Percentiles rank a stretch among this genome's conserved stretches.
These are phyloP conservation scores for Nephrotoma flavescens DNA, from an alignment of 2,888 invertebrate genomes.

Conservation along the genomic window DNA sequence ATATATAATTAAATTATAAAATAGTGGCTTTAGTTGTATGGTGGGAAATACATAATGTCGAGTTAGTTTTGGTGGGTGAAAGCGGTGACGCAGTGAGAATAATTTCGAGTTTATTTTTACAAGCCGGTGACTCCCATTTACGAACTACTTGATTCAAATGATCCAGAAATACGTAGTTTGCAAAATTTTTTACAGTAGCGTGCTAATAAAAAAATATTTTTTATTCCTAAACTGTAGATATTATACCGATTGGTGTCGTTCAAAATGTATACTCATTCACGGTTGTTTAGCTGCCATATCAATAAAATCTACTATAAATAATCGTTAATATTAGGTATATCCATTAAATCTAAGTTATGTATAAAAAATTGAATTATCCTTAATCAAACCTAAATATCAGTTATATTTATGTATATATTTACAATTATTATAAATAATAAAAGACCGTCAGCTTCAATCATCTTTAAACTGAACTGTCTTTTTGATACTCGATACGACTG, in stretches of 20 bases:
- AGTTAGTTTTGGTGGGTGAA: no score
- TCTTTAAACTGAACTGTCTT: neutral
- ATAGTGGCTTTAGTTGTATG: neutral
- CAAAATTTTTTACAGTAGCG: no score
- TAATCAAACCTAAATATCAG: neutral
- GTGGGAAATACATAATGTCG: neutral
- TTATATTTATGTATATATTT: neutral
- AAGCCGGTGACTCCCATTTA: no score
- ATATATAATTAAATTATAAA: neutral
- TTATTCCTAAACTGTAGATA: neutral
- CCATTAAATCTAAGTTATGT: neutral
- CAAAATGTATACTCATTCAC: neutral
- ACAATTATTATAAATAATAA: neutral
- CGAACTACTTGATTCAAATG: no score
- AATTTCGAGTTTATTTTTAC: no score
- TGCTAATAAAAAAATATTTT: neutral
- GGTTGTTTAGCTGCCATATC: neutral
- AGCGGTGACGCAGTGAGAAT: no score
- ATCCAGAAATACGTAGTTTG: no score
- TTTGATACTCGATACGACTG: conserved; percentile 13
- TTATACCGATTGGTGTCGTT: neutral
- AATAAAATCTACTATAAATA: neutral
- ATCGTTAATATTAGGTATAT: neutral
- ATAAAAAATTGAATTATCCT: neutral
- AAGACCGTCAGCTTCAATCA: neutral